Conservation (phyloP, 2,888 invertebrate species). For the Cordilura impudica region DNA sequence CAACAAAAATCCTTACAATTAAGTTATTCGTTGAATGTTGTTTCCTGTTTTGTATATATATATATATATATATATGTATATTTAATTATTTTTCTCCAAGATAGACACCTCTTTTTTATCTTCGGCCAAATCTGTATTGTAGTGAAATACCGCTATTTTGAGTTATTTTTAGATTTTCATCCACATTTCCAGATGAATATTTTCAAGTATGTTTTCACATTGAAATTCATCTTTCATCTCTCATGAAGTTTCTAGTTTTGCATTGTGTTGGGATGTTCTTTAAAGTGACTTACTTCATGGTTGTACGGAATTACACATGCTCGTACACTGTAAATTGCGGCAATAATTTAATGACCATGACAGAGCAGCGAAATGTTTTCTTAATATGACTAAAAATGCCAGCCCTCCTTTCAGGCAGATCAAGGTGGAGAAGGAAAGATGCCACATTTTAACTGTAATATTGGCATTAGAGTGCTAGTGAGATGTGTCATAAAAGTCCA, state of each 20-base stretch:
- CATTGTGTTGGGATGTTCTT: neutral
- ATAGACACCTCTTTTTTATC: neutral
- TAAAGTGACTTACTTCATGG: no score
- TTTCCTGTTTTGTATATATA: no score
- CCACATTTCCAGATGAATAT: conserved; percentile 11
- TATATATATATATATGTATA: no score
- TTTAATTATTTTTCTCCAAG: no score
- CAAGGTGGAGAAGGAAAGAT: neutral
- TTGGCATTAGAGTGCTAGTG: neutral
- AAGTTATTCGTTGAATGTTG: no score
- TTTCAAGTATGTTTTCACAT: conserved; percentile 39
- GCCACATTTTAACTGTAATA: neutral
- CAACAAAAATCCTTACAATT: no score
- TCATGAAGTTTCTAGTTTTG: neutral
- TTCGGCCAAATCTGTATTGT: neutral
- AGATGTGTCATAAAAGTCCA: neutral
- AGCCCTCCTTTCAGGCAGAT: conserved; percentile 14
- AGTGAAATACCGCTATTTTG: conserved; percentile 38
- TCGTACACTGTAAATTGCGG: conserved; percentile 15
- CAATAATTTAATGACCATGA: conserved; percentile 58
- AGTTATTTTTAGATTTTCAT: conserved; percentile 40
- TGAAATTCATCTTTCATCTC: conserved; percentile 55
- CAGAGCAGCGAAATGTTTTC: conserved; percentile 24
- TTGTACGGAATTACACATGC: no score
- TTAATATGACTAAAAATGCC: conserved; percentile 19